Evolutionary conservation across 2,888 invertebrate genomes (phyloP), one percentile per base, ranked within the genome.

Genomic region (Adelognathus sp.): DNA sequence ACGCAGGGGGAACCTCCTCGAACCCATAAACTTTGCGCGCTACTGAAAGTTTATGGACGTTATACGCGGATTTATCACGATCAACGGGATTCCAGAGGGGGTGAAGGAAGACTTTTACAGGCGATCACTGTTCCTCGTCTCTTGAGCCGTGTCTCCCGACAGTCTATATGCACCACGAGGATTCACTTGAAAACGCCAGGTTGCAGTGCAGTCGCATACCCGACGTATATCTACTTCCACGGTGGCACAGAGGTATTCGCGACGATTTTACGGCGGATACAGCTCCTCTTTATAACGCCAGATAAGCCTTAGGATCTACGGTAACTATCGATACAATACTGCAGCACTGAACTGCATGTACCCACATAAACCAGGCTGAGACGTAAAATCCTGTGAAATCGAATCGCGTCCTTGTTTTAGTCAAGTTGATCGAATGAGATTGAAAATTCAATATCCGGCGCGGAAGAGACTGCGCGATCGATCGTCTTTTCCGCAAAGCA

Each of bases 21-120:
- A 71, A 75, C 79, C 74, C 61, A 72, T 83, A 84, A 82, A 84
- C 76, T 72, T 76, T n/a, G n/a, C 74, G 80, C 79, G 73, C 83
- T 85, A 83, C 84, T 84, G 84, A 81, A 87, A 86, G 80, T 89
- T 89, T 89, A 88, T 87, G 84, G 84, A 84, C 84, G 86, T 86
- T 87, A 86, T 87, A 84, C 84, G 82, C 78, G 83, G 82, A 88
- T 89, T 88, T 87, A 88, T 88, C 85, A 87, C 86, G 85, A 89
- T 87, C 86, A 86, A 63, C 82, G 86, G n/a, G 61, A 79, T 71
- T 61, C 60, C 66, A 66, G 36, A 54, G 63, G 63, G 41, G 54
- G 54, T 63, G 21, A 64, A 29, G 11, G 80, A 73, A 80, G 82
- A 83, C 83, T 81, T 86, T 86, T 83, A 85, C 79, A 73, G 75